Evolutionary conservation across 2,797 vertebrate species (phyloP).

Genomic region (Ctenosaura bakeri): DNA sequence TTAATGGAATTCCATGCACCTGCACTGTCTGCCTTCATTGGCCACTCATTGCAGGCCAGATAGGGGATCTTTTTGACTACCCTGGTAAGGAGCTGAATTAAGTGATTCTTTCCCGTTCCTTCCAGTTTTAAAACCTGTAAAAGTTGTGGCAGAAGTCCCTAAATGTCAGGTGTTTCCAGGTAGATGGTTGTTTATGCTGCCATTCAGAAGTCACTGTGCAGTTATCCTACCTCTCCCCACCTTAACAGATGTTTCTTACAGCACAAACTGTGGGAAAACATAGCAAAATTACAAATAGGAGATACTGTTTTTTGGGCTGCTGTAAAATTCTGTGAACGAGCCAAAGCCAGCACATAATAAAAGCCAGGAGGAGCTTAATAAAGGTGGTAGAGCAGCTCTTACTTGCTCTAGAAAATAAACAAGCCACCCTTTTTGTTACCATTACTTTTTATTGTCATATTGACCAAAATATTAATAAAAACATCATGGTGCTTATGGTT

Average conservation of each 20-base stretch:
- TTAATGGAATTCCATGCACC: not conserved
- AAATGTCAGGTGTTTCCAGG: not conserved
- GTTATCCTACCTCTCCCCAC: not conserved
- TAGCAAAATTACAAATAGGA: not conserved
- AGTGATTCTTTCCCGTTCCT: not conserved
- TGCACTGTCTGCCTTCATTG: not conserved
- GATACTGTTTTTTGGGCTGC: not conserved
- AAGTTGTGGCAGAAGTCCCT: not conserved
- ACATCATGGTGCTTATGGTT: not conserved
- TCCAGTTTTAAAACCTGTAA: conserved; percentile 1
- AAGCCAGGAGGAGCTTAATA: not conserved
- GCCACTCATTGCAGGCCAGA: not conserved
- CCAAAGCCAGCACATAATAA: not conserved
- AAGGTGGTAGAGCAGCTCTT: not conserved
- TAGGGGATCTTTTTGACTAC: not conserved
- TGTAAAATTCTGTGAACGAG: not conserved
- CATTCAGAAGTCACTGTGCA: not conserved
- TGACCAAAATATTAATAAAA: too few species aligned
- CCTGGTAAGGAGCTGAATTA: not conserved
- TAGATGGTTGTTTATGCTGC: too few species aligned
- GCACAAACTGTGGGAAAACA: not conserved
- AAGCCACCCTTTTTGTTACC: not conserved
- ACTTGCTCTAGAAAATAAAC: not conserved
- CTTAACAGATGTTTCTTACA: not conserved
- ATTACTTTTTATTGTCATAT: too few species aligned